Percentiles rank a stretch among this genome's conserved stretches.
phyloP scores from a whole-genome alignment of 2,888 invertebrate genomes.

The Punctoribates punctum region DNA sequence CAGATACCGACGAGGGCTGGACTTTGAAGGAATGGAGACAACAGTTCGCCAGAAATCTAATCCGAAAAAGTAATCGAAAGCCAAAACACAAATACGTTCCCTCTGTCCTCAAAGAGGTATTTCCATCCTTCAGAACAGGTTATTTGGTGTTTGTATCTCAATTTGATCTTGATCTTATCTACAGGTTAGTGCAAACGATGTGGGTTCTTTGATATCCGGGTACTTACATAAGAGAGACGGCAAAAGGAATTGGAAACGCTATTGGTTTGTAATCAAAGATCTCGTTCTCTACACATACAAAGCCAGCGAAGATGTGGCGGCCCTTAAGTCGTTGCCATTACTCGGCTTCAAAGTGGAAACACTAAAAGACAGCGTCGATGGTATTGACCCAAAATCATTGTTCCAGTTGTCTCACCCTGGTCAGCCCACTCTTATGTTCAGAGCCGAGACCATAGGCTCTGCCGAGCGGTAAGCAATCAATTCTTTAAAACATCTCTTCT shows the following conservation, averaged over 20 bases:
- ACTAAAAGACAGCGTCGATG: conserved; percentile 52
- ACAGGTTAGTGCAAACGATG: conserved; percentile 59
- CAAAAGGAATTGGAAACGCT: conserved; percentile 57
- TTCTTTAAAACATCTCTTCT: not conserved
- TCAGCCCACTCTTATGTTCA: conserved; percentile 56
- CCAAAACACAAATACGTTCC: not conserved
- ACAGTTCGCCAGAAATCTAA: not conserved
- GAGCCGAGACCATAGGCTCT: conserved; percentile 54
- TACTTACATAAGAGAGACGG: conserved; percentile 55
- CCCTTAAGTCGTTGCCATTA: conserved; percentile 57
- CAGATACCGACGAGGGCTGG: conserved; percentile 5
- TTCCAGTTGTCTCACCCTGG: conserved; percentile 58
- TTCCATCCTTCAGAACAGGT: no score
- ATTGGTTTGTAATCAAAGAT: conserved; percentile 61
- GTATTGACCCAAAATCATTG: conserved; percentile 55
- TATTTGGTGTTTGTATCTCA: not conserved
- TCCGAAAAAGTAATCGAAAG: not conserved
- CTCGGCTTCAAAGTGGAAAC: conserved; percentile 57
- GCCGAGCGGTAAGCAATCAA: conserved; percentile 54
- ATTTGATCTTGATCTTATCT: not conserved
- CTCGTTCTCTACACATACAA: conserved; percentile 58
- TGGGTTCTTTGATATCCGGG: conserved; percentile 59
- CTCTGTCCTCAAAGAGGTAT: conserved; percentile 6
- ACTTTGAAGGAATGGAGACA: not conserved
- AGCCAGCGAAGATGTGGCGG: conserved; percentile 60